Evolutionary conservation across 2,797 vertebrate species (phyloP).

Genomic region (Hypotaenidia philippensis): DNA sequence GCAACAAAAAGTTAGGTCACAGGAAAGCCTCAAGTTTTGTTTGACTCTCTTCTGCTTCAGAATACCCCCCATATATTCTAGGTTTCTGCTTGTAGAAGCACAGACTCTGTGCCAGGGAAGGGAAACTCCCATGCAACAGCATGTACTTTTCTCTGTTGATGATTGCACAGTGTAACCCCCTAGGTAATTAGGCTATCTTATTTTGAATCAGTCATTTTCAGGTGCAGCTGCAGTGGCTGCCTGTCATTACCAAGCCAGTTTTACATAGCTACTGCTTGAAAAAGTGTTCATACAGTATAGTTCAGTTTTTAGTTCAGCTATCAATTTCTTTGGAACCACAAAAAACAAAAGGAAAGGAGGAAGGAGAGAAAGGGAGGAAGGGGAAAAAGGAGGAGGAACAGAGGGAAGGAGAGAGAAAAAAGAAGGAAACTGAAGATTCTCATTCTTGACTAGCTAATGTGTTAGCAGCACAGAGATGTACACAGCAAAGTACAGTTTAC

Average conservation of each 20-base stretch:
- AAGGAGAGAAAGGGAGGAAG: background rate
- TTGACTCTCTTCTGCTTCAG: background rate
- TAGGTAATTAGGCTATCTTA: slow-evolving; percentile 24
- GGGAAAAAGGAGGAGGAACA: background rate
- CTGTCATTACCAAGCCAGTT: slow-evolving; percentile 20
- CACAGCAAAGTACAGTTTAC: background rate
- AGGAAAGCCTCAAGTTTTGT: background rate
- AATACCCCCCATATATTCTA: background rate
- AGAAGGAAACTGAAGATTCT: background rate
- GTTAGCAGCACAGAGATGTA: background rate
- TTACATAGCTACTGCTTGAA: background rate
- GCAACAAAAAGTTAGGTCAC: background rate
- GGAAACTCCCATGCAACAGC: background rate
- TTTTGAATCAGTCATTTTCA: slow-evolving; percentile 41
- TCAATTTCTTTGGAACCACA: background rate
- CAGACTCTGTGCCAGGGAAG: background rate
- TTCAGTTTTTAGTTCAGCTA: background rate
- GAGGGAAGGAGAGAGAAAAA: background rate
- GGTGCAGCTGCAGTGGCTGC: slow-evolving; percentile 35
- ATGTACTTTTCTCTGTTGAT: slow-evolving; percentile 15
- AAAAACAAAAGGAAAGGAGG: background rate
- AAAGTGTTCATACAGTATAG: background rate
- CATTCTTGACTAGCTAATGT: background rate
- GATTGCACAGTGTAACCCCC: background rate
- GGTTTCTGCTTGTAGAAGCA: slow-evolving; percentile 2